Evolutionary conservation across 2,797 vertebrate species (phyloP).

Genomic region (Gallinago nigripennis): DNA sequence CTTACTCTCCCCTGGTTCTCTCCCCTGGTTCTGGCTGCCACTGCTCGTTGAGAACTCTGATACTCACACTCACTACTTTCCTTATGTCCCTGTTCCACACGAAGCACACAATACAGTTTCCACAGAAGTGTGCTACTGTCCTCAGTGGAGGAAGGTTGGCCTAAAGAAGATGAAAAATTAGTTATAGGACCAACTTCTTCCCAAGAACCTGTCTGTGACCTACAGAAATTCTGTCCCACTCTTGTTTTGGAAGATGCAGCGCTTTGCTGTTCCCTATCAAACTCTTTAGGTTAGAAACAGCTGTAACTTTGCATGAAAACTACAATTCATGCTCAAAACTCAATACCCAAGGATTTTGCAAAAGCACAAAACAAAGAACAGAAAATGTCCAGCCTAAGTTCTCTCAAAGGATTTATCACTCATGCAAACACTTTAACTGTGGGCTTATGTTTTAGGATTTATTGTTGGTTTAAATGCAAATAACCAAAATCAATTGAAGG

Average conservation of each 20-base stretch:
- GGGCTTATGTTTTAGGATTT: neutral
- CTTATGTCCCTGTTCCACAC: neutral
- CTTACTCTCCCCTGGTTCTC: neutral
- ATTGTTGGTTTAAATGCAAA: neutral
- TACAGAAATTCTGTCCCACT: neutral
- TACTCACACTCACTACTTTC: neutral
- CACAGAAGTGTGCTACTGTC: neutral
- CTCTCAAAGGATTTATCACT: neutral
- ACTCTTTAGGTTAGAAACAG: neutral
- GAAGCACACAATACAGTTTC: neutral
- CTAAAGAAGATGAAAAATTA: neutral
- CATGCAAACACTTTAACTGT: neutral
- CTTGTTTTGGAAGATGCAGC: neutral
- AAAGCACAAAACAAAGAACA: neutral
- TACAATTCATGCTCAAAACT: neutral
- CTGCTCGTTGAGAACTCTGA: neutral
- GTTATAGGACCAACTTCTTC: neutral
- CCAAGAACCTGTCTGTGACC: neutral
- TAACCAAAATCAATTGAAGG: neutral
- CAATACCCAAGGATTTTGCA: neutral
- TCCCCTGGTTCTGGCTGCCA: neutral
- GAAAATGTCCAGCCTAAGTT: fast-evolving
- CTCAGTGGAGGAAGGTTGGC: neutral
- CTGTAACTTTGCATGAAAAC: neutral
- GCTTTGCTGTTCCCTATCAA: neutral